Percentiles rank a stretch among this genome's conserved stretches.
phyloP scores from a whole-genome alignment of 1,140 invertebrate species.

The Drosophila albomicans region DNA sequence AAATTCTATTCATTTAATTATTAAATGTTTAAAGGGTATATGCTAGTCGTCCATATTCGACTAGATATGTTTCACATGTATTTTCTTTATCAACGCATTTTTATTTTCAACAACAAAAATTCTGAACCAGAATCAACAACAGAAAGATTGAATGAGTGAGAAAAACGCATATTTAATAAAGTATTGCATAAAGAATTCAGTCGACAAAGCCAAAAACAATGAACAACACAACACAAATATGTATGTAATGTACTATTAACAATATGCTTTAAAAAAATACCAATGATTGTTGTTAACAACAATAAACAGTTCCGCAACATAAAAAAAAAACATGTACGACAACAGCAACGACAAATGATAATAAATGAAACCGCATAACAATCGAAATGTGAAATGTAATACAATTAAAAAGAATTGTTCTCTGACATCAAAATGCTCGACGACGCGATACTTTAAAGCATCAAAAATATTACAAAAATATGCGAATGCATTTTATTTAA shows the following conservation, averaged over 20 bases:
- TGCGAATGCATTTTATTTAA: too few relatives aligned
- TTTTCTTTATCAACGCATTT: neutral
- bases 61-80: neutral
- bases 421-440: too few relatives aligned
- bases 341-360: conserved; percentile 21
- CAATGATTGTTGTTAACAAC: conserved; percentile 63
- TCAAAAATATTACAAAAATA: too few relatives aligned
- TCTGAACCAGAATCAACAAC: neutral
- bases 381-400: conserved; percentile 33
- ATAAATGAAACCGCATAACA: conserved; percentile 22
- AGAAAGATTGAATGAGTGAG: neutral
- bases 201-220: neutral
- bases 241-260: conserved; percentile 1
- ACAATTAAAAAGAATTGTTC: too few relatives aligned
- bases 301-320: conserved; percentile 48
- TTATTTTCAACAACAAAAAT: neutral
- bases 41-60: neutral
- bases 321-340: conserved; percentile 4
- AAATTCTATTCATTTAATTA: too few relatives aligned
- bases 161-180: conserved; percentile 19
- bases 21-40: neutral
- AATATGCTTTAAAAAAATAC: conserved; percentile 4
- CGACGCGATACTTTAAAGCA: too few relatives aligned
- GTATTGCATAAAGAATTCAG: conserved; percentile 17
- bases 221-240: neutral